These are phyloP conservation scores for Dicyema japonicum DNA, from an alignment of 1,140 invertebrate species.

Conservation along the genomic window DNA sequence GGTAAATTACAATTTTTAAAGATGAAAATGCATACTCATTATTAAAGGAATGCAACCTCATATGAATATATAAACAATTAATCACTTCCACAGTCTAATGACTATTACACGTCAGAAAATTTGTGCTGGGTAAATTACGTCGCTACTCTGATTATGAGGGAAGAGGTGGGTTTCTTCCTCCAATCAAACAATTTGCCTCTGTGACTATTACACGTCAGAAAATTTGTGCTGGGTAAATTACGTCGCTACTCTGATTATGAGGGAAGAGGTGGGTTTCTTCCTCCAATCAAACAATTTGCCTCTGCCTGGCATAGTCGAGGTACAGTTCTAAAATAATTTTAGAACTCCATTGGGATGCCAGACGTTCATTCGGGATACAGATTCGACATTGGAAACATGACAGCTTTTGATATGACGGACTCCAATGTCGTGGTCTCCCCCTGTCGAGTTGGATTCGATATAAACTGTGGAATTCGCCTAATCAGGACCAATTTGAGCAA, in stretches of 20 bases:
- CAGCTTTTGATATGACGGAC: constrained; percentile 79
- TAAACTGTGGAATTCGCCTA: constrained; percentile 81
- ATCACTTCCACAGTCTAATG: too few species aligned
- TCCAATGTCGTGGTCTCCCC: constrained; percentile 74
- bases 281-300: constrained; percentile 96
- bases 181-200: constrained; percentile 92
- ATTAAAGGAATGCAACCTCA: too few species aligned
- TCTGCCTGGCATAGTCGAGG: constrained; percentile 72
- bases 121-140: constrained; percentile 79
- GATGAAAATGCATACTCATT: too few species aligned
- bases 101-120: too few species aligned
- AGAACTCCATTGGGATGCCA: constrained; percentile 43
- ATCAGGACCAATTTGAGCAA: constrained; percentile 77
- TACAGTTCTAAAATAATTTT: too few species aligned
- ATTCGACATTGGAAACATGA: constrained; percentile 98
- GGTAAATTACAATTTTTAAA: too few species aligned
- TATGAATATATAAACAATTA: too few species aligned
- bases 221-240: constrained; percentile 92
- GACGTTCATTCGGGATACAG: constrained; percentile 97
- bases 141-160: constrained; percentile 48
- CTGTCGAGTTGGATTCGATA: constrained; percentile 91
- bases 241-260: constrained; percentile 47
- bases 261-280: constrained; percentile 66
- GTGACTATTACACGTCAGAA: too few species aligned
- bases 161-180: constrained; percentile 76